A percentile compares a stretch with the other conserved stretches of the same genome.
phyloP scores from a whole-genome alignment of 2,113 vertebrate species.

The Pelodiscus sinensis region DNA sequence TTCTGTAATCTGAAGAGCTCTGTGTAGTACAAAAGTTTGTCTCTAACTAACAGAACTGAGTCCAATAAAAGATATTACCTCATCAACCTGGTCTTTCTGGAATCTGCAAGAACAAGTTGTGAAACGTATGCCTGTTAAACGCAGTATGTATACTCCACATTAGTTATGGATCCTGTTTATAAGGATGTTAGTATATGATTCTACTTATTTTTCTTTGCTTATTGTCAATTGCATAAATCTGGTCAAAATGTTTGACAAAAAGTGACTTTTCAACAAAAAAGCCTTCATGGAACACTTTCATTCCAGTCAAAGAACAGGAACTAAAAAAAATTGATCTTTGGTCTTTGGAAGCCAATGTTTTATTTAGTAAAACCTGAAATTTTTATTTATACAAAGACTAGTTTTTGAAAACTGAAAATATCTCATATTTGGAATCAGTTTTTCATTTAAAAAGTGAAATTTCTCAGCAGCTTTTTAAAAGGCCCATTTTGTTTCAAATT shows the following conservation, averaged over 20 bases:
- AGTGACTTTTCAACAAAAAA: not conserved
- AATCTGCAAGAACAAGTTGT: not conserved
- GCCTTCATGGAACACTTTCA: not conserved
- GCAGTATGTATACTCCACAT: not conserved
- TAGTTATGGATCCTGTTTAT: not conserved
- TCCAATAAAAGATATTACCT: not conserved
- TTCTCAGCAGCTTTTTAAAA: accelerated
- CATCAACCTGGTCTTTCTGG: not conserved
- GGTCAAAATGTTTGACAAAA: not conserved
- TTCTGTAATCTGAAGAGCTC: not conserved
- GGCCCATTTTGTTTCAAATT: not conserved
- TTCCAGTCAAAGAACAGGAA: not conserved
- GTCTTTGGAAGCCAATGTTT: not conserved
- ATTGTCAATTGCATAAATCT: not conserved
- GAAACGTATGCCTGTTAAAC: not conserved
- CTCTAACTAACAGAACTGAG: not conserved
- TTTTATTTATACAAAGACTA: not conserved
- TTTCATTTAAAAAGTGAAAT: not conserved
- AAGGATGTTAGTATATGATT: not conserved
- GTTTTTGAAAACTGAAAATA: not conserved
- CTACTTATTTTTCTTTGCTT: not conserved
- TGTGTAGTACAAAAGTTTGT: not conserved
- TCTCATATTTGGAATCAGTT: not conserved
- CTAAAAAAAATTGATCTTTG: not conserved
- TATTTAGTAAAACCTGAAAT: not conserved